Evolutionary conservation across 1,140 invertebrate genomes (phyloP), one percentile per base, ranked within the genome.

Genomic region (Caenorhabditis tropicalis): DNA sequence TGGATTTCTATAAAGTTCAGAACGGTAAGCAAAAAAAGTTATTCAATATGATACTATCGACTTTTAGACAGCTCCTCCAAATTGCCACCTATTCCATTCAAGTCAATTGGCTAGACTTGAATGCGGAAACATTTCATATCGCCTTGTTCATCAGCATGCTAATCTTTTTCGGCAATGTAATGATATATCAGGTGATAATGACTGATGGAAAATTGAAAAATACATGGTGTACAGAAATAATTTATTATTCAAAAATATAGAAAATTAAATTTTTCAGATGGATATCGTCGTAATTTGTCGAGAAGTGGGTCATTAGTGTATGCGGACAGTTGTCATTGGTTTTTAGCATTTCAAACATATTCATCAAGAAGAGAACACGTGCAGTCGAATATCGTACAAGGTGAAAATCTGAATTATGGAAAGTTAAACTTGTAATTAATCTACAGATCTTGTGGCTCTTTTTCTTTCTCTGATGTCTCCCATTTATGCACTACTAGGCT

Each of bases 131-230:
- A 60, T 65, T 24, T 83, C 79, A 7, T 79, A 74, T 39, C 48
- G 70, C 1, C 60, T 85, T 4, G 60, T 85, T 9, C 80, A 85
- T 19, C 84, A 85, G 56, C 82, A 82, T 43, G 58, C 84, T 31
- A 85, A 82, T 82, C 81, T 82, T 21, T 49, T 85, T 16, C 81
- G 84, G 2, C 84, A 85, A 85, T 85, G 84, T 49, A 85, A 85
- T 60, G 84, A 85, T 79, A 49, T 85, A 31, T 58, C 84, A 74
- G 84, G 84, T 82, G 36, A 19, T 29, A n/a, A 70, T 49, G 6
- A 53, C 51, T 81, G 46, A 46, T 74, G 19, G 10, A 33, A 65
- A 15, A 2, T 65, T 43, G 10, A 46, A 31, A 74, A 31, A 9
- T 31, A 10, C 60, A n/a, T n/a, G n/a, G n/a, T n/a, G n/a, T n/a